Conservation (phyloP, 1,140 invertebrate species). For the Atta texana region DNA sequence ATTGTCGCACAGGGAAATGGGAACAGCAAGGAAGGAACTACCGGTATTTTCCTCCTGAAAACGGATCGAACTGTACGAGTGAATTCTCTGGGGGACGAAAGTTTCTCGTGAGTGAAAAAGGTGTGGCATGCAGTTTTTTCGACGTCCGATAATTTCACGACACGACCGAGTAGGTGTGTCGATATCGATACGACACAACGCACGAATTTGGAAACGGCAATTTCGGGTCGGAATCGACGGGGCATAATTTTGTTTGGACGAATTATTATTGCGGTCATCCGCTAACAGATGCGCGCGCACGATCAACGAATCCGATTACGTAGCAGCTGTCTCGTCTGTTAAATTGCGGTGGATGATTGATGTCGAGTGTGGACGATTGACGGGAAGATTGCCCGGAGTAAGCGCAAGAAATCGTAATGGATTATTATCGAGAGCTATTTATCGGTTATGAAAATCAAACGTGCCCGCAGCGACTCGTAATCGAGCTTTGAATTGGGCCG, state of each 20-base stretch:
- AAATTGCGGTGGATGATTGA: slow-evolving; percentile 72
- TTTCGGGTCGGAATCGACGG: slow-evolving; percentile 67
- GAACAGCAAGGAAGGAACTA: slow-evolving; percentile 17
- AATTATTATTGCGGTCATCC: slow-evolving; percentile 78
- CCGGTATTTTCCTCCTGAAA: background rate
- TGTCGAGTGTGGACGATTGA: slow-evolving; percentile 55
- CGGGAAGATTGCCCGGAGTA: slow-evolving; percentile 52
- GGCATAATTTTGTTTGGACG: slow-evolving; percentile 79
- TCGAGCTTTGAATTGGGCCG: background rate
- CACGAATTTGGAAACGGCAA: slow-evolving; percentile 54
- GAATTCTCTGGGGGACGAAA: slow-evolving; percentile 5
- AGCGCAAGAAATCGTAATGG: slow-evolving; percentile 55
- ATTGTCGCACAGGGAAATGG: slow-evolving; percentile 5
- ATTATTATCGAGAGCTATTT: slow-evolving; percentile 56
- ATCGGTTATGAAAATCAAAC: slow-evolving; percentile 52
- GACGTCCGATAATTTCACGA: slow-evolving; percentile 25
- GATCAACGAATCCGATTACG: slow-evolving; percentile 69
- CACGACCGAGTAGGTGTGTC: background rate
- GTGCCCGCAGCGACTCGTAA: background rate
- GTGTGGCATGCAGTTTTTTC: background rate
- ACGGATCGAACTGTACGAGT: background rate
- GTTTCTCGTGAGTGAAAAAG: slow-evolving; percentile 28
- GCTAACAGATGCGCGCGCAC: slow-evolving; percentile 46
- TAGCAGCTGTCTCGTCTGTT: slow-evolving; percentile 66
- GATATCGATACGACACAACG: background rate